Evolutionary conservation across 2,888 invertebrate species (phyloP), one percentile per base, ranked within the genome.

Genomic region (Rhyacophila evoluta): DNA sequence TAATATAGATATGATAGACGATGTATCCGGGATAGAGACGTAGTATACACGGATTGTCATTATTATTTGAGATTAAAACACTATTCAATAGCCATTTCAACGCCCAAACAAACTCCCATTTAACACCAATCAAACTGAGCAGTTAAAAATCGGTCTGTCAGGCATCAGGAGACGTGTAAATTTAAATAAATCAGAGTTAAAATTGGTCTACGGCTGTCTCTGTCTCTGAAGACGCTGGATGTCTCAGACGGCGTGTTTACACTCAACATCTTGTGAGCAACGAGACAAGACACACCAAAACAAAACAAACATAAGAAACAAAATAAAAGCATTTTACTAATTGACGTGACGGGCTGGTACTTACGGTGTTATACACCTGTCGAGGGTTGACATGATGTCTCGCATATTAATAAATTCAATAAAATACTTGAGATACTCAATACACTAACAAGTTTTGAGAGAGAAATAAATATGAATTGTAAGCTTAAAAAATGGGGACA

Each of bases 291-390:
- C 39, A 12, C 39, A 15, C 6, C 1, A 55, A 55, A 55, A 15
- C 55, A 55, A 55, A 55, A 55, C 29, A 69, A 33, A 69, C 69
- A 33, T 4, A n/a, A 28, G 69, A 33, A 33, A 69, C 69, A 29
- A 28, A 69, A 69, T 69, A 69, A 69, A 69, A 69, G 69, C 69
- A 69, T 69, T 69, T 33, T 15, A 69, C 69, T 69, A 69, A 69
- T 69, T 69, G 69, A 69, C 69, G 69, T 33, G 69, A 28, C 69
- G 29, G 69, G 29, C 2, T 19, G 19, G 55, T 55, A 55, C 55
- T 55, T 55, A 25, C 55, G 1, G 55, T 55, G n/a, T n/a, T 12
- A 33, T 28, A 28, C 69, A 69, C 69, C 69, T 69, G 69, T 69
- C 69, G 29, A n/a, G 4, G 28, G 15, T 55, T 5, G 8, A 15